A percentile compares a stretch with the other conserved stretches of the same genome.
Conservation (phyloP, 1,140 invertebrate species). For the Hycleus phaleratus region DNA sequence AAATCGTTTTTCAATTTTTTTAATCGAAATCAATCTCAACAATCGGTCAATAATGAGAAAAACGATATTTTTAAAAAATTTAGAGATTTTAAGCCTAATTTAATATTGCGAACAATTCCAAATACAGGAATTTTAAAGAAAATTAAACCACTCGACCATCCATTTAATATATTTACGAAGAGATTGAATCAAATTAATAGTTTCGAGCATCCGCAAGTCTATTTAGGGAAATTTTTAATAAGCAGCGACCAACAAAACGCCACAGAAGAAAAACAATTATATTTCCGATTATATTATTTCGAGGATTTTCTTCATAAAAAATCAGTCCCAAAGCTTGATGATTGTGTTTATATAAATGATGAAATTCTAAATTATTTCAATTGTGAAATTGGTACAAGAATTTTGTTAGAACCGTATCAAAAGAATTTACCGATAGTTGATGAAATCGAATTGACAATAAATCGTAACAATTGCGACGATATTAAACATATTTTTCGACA, state of each 20-base stretch:
- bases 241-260: neutral
- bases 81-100: too few species aligned
- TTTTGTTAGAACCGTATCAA: slow-evolving; percentile 33
- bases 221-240: slow-evolving; percentile 10
- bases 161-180: slow-evolving; percentile 22
- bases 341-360: slow-evolving; percentile 25
- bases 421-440: slow-evolving; percentile 13
- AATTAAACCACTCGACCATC: neutral
- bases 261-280: slow-evolving; percentile 15
- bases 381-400: slow-evolving; percentile 40
- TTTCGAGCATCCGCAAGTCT: slow-evolving; percentile 3
- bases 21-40: too few species aligned
- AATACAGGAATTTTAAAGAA: too few species aligned
- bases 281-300: slow-evolving; percentile 17
- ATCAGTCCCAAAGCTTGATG: neutral
- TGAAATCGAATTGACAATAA: slow-evolving; percentile 27
- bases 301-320: slow-evolving; percentile 17
- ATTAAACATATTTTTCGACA: slow-evolving; percentile 50
- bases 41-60: too few species aligned
- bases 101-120: too few species aligned
- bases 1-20: too few species aligned
- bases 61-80: too few species aligned
- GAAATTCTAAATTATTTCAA: slow-evolving; percentile 28
- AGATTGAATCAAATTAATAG: too few species aligned
- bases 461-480: slow-evolving; percentile 38